Base-by-base conservation (phyloP, 2,113 vertebrate species). In the Vanacampus margaritifer region DNA sequence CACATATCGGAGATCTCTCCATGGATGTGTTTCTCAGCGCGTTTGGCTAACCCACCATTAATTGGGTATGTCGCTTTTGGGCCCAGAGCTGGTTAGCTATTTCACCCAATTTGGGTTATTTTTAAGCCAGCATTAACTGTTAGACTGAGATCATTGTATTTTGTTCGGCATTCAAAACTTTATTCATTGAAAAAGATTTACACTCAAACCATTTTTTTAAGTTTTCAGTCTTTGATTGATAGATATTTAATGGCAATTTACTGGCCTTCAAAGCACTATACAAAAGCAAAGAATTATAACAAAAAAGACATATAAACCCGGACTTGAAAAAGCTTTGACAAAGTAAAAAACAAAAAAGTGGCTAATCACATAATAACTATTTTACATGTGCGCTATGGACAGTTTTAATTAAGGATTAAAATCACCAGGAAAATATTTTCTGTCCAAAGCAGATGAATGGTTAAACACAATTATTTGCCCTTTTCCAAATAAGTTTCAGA, bases 1-100 rank as follows among this genome's bases (percentile, higher is more conserved):
- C 97, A 98, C 93, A 98, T 70, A 81, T 98, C 95, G 19, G 83
- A 91, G 0, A 98, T 95, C 83, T 99, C 96, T 0, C 94, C 87
- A 68, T 95, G 92, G 88, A 99, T 98, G 75, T 99, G 96, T 6
- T 87, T 88, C 83, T 98, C 93, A 0, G 97, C 97, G 0, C 93
- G 91, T 76, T 86, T 94, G 77, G 95, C 96, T 71, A n/a, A n/a
- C n/a, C n/a, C n/a, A n/a, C n/a, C n/a, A n/a, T n/a, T n/a, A n/a
- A n/a, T n/a, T n/a, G n/a, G n/a, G n/a, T n/a, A n/a, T n/a, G n/a
- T 32, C 28, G 2, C 28, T 32, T 32, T 32, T 32, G 28, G 28
- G 28, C 28, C 28, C 28, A 32, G 28, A 32, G 28, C 28, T 32
- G 28, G 28, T 32, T 32, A 32, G 28, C 28, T 32, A 32, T 32